Evolutionary conservation across 2,113 vertebrate species (phyloP).

Genomic region (Pseudopodoces humilis): DNA sequence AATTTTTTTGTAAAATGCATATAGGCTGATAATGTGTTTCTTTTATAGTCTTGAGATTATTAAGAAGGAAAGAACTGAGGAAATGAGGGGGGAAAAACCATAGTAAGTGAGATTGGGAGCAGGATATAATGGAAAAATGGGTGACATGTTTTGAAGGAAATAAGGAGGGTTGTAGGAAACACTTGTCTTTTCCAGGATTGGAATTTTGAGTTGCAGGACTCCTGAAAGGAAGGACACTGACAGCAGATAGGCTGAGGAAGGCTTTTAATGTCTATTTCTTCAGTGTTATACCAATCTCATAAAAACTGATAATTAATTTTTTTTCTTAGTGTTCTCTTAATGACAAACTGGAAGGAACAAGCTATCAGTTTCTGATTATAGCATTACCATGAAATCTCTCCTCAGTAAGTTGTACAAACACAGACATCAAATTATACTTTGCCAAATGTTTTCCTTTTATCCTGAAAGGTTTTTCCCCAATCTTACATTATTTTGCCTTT

Average conservation of each 20-base stretch:
- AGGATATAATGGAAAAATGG: neutral
- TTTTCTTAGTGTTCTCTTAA: neutral
- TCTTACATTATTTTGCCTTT: neutral
- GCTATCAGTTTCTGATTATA: neutral
- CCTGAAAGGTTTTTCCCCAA: neutral
- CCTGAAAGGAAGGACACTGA: neutral
- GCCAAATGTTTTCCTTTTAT: neutral
- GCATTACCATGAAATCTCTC: neutral
- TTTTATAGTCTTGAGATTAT: neutral
- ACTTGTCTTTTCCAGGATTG: neutral
- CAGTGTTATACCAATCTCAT: neutral
- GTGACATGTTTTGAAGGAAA: neutral
- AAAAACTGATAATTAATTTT: neutral
- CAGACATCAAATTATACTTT: neutral
- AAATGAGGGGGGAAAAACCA: fast-evolving
- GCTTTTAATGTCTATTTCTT: neutral
- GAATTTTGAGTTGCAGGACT: neutral
- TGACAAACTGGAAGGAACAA: neutral
- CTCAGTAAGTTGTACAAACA: neutral
- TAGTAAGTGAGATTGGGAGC: neutral
- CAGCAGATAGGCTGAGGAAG: neutral
- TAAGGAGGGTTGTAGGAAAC: neutral
- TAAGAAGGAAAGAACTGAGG: neutral
- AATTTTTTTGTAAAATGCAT: neutral
- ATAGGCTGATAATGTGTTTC: neutral